These are phyloP conservation scores for Pteropus alecto DNA, from an alignment of 2,113 vertebrate genomes.

Conservation along the genomic window DNA sequence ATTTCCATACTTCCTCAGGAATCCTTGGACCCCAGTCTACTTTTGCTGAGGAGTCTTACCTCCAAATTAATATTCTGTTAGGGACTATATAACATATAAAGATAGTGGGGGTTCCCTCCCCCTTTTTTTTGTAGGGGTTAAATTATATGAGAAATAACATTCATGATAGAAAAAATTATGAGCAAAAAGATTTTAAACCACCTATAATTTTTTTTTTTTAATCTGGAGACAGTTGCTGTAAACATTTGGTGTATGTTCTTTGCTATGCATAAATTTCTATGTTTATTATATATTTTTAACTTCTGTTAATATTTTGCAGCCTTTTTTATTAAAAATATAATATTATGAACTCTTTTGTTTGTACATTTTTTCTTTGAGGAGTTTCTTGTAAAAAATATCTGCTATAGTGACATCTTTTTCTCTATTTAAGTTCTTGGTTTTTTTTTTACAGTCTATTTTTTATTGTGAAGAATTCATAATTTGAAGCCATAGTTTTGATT, in stretches of 20 bases:
- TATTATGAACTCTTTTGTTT: background rate
- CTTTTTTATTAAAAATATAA: background rate
- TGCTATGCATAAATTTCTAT: background rate
- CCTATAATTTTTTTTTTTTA: background rate
- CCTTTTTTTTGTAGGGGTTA: background rate
- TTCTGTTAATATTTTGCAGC: background rate
- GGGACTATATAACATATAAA: background rate
- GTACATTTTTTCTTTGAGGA: background rate
- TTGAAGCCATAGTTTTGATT: conserved; percentile 9
- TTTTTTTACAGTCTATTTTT: background rate
- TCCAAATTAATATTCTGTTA: background rate
- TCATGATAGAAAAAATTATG: background rate
- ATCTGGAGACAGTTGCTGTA: background rate
- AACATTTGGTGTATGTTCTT: background rate
- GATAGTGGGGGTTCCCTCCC: background rate
- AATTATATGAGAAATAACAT: background rate
- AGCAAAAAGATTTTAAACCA: background rate
- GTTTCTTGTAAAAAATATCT: background rate
- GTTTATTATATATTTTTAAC: conserved; percentile 3
- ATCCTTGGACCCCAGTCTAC: background rate
- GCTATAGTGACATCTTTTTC: background rate
- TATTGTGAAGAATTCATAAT: background rate
- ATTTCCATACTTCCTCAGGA: background rate
- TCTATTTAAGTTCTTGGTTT: background rate
- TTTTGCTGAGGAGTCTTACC: background rate